A percentile compares a stretch with the other conserved stretches of the same genome.
phyloP scores from a whole-genome alignment of 2,888 invertebrate species.

The Lasioglossum pauxillum region DNA sequence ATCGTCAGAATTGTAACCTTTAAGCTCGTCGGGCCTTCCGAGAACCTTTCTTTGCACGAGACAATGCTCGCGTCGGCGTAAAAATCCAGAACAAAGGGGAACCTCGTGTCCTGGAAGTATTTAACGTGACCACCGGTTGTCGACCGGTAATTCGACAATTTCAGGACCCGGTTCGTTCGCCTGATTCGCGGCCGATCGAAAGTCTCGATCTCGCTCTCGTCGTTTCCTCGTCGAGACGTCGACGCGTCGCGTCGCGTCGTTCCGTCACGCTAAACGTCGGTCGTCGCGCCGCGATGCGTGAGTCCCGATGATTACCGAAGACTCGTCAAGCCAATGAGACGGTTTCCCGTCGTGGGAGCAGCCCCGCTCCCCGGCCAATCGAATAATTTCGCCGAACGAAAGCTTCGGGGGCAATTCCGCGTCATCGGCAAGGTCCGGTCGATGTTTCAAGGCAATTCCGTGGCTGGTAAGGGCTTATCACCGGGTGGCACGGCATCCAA shows the following conservation, averaged over 20 bases:
- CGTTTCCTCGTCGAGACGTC: not conserved
- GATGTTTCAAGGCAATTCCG: slow-evolving; percentile 76
- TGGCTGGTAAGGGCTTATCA: slow-evolving; percentile 76
- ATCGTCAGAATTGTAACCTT: slow-evolving; percentile 70
- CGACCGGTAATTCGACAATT: slow-evolving; percentile 39
- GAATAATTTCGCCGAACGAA: slow-evolving; percentile 70
- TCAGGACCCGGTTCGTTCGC: not conserved
- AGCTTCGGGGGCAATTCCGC: slow-evolving; percentile 65
- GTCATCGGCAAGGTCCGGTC: slow-evolving; percentile 73
- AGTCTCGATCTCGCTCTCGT: not conserved
- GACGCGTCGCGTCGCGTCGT: slow-evolving; percentile 1
- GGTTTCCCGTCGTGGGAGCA: slow-evolving; percentile 34
- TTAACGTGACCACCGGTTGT: slow-evolving; percentile 34
- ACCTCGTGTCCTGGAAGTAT: slow-evolving; percentile 45
- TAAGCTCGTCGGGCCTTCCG: slow-evolving; percentile 61
- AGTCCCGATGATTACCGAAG: slow-evolving; percentile 46
- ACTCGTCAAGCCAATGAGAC: slow-evolving; percentile 44
- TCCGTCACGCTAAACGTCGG: slow-evolving; percentile 52
- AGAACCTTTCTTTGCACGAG: slow-evolving; percentile 61
- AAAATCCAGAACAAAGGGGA: slow-evolving; percentile 69
- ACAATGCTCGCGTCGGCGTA: slow-evolving; percentile 58
- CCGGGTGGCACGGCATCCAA: slow-evolving; percentile 76
- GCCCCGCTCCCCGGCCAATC: slow-evolving; percentile 43
- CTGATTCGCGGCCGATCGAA: not conserved
- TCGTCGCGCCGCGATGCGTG: slow-evolving; percentile 43